Percentiles rank a stretch among this genome's conserved stretches.
Evolutionary conservation across 1,140 invertebrate species (phyloP).

Genomic region (Hylyphantes graminicola): DNA sequence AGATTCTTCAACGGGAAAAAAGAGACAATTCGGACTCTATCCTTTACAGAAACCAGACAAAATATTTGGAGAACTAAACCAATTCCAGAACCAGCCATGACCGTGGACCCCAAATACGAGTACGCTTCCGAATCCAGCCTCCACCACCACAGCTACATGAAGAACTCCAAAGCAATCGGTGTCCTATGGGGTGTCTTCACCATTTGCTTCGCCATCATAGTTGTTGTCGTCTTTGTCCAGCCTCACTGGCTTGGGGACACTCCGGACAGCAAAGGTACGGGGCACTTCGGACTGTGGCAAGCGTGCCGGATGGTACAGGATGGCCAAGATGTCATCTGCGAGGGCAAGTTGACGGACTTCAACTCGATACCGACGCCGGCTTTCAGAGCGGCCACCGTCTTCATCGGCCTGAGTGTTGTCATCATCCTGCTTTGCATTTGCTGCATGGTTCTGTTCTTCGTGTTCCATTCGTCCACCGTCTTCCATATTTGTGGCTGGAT

Average conservation of each 20-base stretch:
- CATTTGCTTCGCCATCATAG: conserved; percentile 95
- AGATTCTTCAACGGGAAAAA: too few relatives aligned
- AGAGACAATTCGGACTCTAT: too few relatives aligned
- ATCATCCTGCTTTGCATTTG: conserved; percentile 86
- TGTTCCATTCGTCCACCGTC: conserved; percentile 92
- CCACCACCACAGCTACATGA: conserved; percentile 91
- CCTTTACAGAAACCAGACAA: too few relatives aligned
- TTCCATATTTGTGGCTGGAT: conserved; percentile 94
- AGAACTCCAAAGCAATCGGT: conserved; percentile 95
- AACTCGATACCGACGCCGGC: conserved; percentile 81
- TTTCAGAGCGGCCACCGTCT: conserved; percentile 83
- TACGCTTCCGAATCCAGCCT: conserved; percentile 58
- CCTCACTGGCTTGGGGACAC: conserved; percentile 91
- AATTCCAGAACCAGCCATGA: conserved; percentile 14
- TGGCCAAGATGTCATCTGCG: conserved; percentile 75
- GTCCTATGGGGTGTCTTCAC: conserved; percentile 96
- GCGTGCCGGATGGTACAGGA: conserved; percentile 75
- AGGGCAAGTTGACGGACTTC: conserved; percentile 83
- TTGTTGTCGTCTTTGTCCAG: conserved; percentile 92
- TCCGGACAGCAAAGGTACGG: conserved; percentile 83
- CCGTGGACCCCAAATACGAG: conserved; percentile 60
- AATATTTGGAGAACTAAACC: too few relatives aligned
- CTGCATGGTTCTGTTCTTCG: conserved; percentile 92
- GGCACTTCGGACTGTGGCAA: conserved; percentile 92
- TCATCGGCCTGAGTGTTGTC: conserved; percentile 87